These are phyloP conservation scores for Octopus bimaculoides DNA, from an alignment of 1,140 invertebrate species.

Conservation along the genomic window DNA sequence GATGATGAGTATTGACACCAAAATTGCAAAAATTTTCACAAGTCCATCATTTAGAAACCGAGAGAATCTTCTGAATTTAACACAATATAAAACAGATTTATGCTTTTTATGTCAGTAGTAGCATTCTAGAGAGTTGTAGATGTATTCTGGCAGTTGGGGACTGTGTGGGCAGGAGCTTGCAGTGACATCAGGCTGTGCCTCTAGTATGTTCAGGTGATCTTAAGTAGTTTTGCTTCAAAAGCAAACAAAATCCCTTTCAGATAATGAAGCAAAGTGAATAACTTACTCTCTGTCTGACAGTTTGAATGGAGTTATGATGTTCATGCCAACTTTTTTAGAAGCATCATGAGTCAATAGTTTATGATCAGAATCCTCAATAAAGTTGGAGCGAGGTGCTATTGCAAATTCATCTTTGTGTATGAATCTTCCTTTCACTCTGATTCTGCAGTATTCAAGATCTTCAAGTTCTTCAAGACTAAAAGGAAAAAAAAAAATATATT, in stretches of 20 bases:
- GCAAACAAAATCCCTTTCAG: background rate
- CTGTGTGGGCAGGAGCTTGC: too few species aligned
- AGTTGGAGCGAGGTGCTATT: slow-evolving; percentile 73
- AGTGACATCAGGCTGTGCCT: too few species aligned
- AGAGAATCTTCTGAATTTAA: too few species aligned
- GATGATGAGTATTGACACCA: too few species aligned
- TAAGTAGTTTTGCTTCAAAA: too few species aligned
- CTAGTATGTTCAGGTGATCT: too few species aligned
- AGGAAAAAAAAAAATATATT: slow-evolving; percentile 10
- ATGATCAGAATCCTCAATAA: background rate
- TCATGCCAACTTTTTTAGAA: slow-evolving; percentile 28
- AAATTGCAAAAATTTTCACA: too few species aligned
- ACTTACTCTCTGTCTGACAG: slow-evolving; percentile 44
- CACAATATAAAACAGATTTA: too few species aligned
- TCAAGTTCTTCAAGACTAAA: slow-evolving; percentile 62
- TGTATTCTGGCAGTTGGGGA: too few species aligned
- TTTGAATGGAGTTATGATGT: slow-evolving; percentile 57
- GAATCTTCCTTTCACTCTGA: slow-evolving; percentile 70
- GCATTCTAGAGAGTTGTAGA: too few species aligned
- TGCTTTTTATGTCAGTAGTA: too few species aligned
- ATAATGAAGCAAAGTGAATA: background rate
- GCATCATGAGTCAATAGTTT: slow-evolving; percentile 5
- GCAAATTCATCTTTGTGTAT: slow-evolving; percentile 67
- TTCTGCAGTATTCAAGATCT: slow-evolving; percentile 70
- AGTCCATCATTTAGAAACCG: too few species aligned